A percentile compares a stretch with the other conserved stretches of the same genome.
These are phyloP conservation scores for Enoplosus armatus DNA, from an alignment of 2,797 vertebrate genomes.

Conservation along the genomic window DNA sequence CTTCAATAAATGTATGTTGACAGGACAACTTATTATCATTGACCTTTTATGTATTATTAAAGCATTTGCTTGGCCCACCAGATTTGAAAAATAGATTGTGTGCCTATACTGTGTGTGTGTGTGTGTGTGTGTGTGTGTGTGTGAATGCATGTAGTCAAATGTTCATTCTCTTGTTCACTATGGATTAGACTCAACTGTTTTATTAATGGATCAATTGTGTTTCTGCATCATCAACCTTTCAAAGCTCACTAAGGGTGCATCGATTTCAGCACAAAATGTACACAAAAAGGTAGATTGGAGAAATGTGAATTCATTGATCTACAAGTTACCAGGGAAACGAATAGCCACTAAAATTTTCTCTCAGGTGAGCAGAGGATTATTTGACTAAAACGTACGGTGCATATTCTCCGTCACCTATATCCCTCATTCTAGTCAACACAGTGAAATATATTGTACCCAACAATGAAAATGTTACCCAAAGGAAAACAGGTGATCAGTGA, in stretches of 20 bases:
- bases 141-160: constrained; percentile 33
- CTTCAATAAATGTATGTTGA: constrained; percentile 62
- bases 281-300: constrained; percentile 49
- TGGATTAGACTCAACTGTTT: constrained; percentile 72
- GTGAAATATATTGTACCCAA: background rate
- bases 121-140: background rate
- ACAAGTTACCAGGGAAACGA: constrained; percentile 58
- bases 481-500: background rate
- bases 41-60: constrained; percentile 72
- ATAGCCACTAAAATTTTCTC: constrained; percentile 45
- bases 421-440: background rate
- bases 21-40: constrained; percentile 66
- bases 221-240: constrained; percentile 79
- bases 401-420: background rate
- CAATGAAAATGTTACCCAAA: background rate
- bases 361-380: constrained; percentile 3
- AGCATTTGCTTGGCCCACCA: constrained; percentile 27
- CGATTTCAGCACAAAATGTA: constrained; percentile 71
- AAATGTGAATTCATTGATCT: constrained; percentile 66
- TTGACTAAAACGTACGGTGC: constrained; percentile 8
- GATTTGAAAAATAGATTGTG: constrained; percentile 39
- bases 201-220: constrained; percentile 84
- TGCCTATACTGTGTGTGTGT: background rate
- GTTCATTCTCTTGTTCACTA: constrained; percentile 54
- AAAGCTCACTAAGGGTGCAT: constrained; percentile 70